A percentile compares a stretch with the other conserved stretches of the same genome.
phyloP scores from a whole-genome alignment of 1,140 invertebrate genomes.

The Pissodes strobi region DNA sequence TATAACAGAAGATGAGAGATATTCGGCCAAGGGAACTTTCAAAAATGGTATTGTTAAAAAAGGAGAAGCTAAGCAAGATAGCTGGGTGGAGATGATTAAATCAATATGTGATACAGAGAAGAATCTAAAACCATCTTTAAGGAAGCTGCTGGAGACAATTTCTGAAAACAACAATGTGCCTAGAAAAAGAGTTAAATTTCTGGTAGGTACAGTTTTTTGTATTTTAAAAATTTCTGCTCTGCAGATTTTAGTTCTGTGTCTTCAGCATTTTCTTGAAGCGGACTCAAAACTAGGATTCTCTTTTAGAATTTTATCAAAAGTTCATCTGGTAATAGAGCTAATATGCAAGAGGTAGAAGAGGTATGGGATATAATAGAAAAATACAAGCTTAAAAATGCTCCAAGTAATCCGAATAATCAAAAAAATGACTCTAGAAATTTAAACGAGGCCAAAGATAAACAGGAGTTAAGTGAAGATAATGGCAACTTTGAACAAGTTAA shows the following conservation, averaged over 20 bases:
- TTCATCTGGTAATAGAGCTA: constrained; percentile 61
- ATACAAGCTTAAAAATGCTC: constrained; percentile 56
- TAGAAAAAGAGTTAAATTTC: constrained; percentile 87
- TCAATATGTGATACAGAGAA: constrained; percentile 69
- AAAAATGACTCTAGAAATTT: constrained; percentile 23
- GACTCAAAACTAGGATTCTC: constrained; percentile 38
- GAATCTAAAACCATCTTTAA: constrained; percentile 61
- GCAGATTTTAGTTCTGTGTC: no score
- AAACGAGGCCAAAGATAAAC: constrained; percentile 11
- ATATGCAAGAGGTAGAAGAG: constrained; percentile 62
- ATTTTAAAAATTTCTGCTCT: no score
- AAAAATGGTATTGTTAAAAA: constrained; percentile 76
- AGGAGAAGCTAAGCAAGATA: constrained; percentile 86
- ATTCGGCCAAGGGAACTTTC: constrained; percentile 81
- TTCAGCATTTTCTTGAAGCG: no score
- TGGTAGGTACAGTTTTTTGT: constrained; percentile 52
- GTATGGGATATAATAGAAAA: constrained; percentile 74
- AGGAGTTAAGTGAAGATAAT: no score
- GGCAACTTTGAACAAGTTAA: no score
- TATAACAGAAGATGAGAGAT: constrained; percentile 88
- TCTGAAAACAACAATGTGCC: constrained; percentile 85
- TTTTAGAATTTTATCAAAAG: constrained; percentile 70
- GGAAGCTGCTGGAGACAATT: constrained; percentile 71
- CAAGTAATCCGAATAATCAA: background rate
- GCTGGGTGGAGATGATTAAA: constrained; percentile 84